phyloP scores from a whole-genome alignment of 30 jellyfish, hydroid and myxozoan genomes.

The Rhopilema esculentum region DNA sequence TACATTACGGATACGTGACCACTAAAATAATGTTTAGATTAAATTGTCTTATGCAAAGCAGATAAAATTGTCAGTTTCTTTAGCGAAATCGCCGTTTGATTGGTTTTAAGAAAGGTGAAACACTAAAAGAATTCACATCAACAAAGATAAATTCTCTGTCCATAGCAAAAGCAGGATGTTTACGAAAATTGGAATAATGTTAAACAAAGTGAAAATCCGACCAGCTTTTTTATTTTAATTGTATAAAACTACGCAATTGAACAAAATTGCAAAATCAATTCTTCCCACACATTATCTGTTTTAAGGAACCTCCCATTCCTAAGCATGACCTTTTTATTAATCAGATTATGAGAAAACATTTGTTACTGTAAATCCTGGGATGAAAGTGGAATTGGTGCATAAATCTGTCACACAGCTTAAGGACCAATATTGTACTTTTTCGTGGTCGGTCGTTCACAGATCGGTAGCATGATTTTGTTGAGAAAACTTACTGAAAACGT shows the following conservation, averaged over 20 bases:
- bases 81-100: constrained; percentile 3
- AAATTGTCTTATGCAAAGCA: background rate
- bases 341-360: no score
- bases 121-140: constrained; percentile 22
- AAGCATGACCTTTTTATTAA: background rate
- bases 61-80: constrained; percentile 23
- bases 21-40: constrained; percentile 1
- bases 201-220: background rate
- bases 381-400: no score
- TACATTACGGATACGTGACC: background rate
- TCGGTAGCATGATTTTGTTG: no score
- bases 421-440: no score
- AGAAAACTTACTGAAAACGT: no score
- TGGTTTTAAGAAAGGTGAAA: constrained; percentile 15
- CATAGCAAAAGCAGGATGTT: background rate
- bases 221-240: background rate
- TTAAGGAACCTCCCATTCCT: background rate
- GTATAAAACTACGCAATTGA: background rate
- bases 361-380: no score
- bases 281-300: background rate
- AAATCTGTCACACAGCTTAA: no score
- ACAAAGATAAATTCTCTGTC: background rate
- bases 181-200: background rate
- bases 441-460: no score
- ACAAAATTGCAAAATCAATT: background rate